These are phyloP conservation scores for Drosophila elegans DNA, from an alignment of 1,140 invertebrate genomes.

Conservation along the genomic window DNA sequence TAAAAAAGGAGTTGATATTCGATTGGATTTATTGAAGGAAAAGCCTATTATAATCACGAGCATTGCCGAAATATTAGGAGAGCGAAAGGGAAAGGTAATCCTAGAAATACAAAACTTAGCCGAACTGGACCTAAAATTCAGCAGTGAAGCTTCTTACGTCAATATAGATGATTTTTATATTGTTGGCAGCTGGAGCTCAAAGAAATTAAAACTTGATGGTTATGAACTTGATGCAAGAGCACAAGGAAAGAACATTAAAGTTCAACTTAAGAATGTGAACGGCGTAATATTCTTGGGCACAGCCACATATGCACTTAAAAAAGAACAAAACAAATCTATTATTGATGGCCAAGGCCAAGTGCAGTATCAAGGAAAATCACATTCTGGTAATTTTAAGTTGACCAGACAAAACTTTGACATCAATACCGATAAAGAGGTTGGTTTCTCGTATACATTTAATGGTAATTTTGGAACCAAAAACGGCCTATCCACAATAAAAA, in stretches of 20 bases:
- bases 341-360: constrained; percentile 88
- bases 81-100: constrained; percentile 86
- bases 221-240: constrained; percentile 88
- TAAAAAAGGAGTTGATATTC: constrained; percentile 69
- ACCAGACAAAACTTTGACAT: constrained; percentile 87
- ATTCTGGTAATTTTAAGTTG: constrained; percentile 90
- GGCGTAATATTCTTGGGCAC: constrained; percentile 89
- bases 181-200: constrained; percentile 88
- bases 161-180: constrained; percentile 89
- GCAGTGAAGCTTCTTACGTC: constrained; percentile 86
- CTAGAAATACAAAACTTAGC: constrained; percentile 86
- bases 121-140: constrained; percentile 86
- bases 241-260: constrained; percentile 88
- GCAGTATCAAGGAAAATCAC: constrained; percentile 88
- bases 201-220: constrained; percentile 88
- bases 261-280: constrained; percentile 87
- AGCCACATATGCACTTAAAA: constrained; percentile 88
- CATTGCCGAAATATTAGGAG: constrained; percentile 86
- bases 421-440: constrained; percentile 87
- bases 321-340: constrained; percentile 89
- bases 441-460: constrained; percentile 87
- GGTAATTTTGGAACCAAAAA: constrained; percentile 86
- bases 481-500: constrained; percentile 87
- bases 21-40: constrained; percentile 17
- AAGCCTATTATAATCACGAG: constrained; percentile 86